These are phyloP conservation scores for Lepisosteus osseus DNA, from an alignment of 2,113 vertebrate species.

Conservation along the genomic window DNA sequence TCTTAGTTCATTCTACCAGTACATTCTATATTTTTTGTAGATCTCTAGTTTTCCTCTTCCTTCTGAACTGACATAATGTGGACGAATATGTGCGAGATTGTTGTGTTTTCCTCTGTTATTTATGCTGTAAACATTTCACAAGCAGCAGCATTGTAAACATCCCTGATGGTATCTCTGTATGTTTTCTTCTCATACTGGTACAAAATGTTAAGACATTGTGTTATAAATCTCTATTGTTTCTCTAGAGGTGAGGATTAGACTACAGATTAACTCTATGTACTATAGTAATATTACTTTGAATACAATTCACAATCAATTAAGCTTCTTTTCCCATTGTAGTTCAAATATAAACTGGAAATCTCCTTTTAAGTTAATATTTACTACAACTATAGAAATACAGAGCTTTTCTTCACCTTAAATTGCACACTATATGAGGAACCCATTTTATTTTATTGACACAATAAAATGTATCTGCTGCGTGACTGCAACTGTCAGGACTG, in stretches of 20 bases:
- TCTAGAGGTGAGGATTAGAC: conserved; percentile 57
- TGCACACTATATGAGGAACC: no score
- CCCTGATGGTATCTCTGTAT: conserved; percentile 30
- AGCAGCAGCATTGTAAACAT: conserved; percentile 29
- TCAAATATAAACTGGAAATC: no score
- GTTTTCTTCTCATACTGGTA: conserved; percentile 31
- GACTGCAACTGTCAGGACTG: no score
- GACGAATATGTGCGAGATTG: not conserved
- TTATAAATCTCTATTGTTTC: conserved; percentile 48
- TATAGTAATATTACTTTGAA: conserved; percentile 27
- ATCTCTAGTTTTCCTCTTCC: not conserved
- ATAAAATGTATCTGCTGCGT: no score
- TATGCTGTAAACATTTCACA: not conserved
- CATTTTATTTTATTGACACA: no score
- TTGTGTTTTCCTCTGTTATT: not conserved
- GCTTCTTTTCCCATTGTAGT: no score
- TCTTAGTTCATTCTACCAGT: not conserved
- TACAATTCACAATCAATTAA: conserved; percentile 60
- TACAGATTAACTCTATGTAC: conserved; percentile 50
- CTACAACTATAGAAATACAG: no score
- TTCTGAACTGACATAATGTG: not conserved
- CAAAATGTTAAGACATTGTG: conserved; percentile 34
- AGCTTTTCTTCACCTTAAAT: no score
- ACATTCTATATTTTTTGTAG: not conserved
- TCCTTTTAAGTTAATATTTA: no score